Percentiles rank a stretch among this genome's conserved stretches.
Evolutionary conservation across 2,888 invertebrate species (phyloP).

Genomic region (Mythimna pallens): DNA sequence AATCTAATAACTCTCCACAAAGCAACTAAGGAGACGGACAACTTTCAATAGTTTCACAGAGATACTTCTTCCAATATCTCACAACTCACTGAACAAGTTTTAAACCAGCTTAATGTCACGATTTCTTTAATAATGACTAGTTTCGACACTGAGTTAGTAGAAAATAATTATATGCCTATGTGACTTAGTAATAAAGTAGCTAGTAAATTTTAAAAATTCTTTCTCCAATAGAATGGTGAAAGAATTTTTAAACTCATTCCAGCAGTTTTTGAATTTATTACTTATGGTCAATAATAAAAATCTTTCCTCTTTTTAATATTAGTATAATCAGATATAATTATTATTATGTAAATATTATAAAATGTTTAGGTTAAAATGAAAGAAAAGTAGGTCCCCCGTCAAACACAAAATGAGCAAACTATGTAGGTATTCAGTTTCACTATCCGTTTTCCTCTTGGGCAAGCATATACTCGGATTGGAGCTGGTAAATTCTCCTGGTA

Average conservation of each 20-base stretch:
- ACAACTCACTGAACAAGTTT: slow-evolving; percentile 16
- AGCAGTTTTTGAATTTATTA: too few species aligned
- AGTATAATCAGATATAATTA: too few species aligned
- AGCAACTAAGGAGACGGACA: slow-evolving; percentile 9
- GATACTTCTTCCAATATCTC: slow-evolving; percentile 15
- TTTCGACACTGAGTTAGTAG: too few species aligned
- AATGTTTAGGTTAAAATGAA: slow-evolving; percentile 34
- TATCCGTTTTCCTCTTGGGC: slow-evolving; percentile 74
- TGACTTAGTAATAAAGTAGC: too few species aligned
- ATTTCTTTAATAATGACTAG: slow-evolving; percentile 1
- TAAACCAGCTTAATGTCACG: slow-evolving; percentile 17
- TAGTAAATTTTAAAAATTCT: too few species aligned
- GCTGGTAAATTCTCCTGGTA: slow-evolving; percentile 83
- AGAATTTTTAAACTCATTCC: too few species aligned
- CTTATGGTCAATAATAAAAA: too few species aligned
- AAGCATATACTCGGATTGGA: slow-evolving; percentile 82
- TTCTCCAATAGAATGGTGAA: too few species aligned
- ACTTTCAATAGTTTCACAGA: slow-evolving; percentile 43
- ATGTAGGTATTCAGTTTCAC: slow-evolving; percentile 70
- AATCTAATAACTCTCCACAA: slow-evolving; percentile 25
- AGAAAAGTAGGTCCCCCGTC: slow-evolving; percentile 45
- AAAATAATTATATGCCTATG: too few species aligned
- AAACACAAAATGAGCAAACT: slow-evolving; percentile 68
- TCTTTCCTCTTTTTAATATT: too few species aligned
- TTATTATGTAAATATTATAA: neutral